Evolutionary conservation across 2,888 invertebrate species (phyloP).

Genomic region (Sminthurides aquaticus): DNA sequence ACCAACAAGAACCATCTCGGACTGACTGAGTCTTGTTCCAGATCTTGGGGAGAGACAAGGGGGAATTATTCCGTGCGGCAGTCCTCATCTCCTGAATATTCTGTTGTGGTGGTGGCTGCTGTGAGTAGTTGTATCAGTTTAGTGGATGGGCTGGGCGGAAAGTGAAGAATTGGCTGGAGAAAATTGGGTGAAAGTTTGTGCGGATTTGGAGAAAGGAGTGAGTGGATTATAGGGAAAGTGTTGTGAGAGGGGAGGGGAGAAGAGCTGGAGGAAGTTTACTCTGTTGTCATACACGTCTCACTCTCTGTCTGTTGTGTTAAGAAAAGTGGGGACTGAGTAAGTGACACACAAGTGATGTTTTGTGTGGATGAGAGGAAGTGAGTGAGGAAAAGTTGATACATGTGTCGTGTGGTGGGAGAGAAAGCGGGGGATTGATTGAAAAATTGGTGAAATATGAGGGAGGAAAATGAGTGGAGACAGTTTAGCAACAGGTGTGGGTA

Average conservation of each 20-base stretch:
- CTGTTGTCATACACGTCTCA: no score
- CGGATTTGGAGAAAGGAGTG: no score
- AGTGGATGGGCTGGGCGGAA: no score
- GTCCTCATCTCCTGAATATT: no score
- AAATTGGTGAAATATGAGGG: conserved; percentile 6
- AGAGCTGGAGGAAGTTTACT: no score
- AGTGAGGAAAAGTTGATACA: no score
- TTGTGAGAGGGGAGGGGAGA: no score
- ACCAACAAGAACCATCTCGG: neutral
- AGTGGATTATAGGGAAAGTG: no score
- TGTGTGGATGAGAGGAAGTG: neutral
- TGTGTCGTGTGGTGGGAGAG: neutral
- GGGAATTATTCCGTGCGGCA: neutral
- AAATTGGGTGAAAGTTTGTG: no score
- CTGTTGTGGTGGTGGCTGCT: no score
- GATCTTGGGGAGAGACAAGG: neutral
- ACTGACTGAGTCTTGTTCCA: neutral
- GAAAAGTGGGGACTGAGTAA: neutral
- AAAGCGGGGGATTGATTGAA: neutral
- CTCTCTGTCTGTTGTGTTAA: neutral
- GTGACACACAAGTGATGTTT: neutral
- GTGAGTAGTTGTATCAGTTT: no score
- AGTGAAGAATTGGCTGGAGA: no score
- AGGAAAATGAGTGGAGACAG: conserved; percentile 19
- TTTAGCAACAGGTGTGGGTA: conserved; percentile 21